Percentiles rank a stretch among this genome's conserved stretches.
These are phyloP conservation scores for Brachionichthys hirsutus DNA, from an alignment of 2,113 vertebrate genomes.

Conservation along the genomic window DNA sequence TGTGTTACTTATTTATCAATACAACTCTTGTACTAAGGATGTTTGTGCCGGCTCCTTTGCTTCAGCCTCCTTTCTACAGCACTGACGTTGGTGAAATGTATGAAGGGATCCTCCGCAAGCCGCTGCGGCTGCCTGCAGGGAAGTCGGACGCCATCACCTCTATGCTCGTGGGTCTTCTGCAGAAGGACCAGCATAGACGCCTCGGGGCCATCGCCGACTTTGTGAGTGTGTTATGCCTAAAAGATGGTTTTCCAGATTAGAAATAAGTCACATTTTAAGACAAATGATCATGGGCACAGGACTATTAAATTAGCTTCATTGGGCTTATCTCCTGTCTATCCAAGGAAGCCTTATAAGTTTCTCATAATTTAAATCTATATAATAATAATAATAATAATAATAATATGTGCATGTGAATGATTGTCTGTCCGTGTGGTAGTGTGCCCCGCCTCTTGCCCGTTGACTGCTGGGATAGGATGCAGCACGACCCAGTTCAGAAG, in stretches of 20 bases:
- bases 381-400: too few relatives aligned
- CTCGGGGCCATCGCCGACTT: slow-evolving; percentile 93
- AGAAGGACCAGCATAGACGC: slow-evolving; percentile 90
- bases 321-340: not conserved
- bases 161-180: slow-evolving; percentile 88
- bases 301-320: not conserved
- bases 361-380: not conserved
- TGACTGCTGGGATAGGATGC: too few relatives aligned
- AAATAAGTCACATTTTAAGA: slow-evolving; percentile 6
- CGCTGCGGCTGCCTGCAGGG: slow-evolving; percentile 86
- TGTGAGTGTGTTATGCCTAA: slow-evolving; percentile 77
- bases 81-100: slow-evolving; percentile 93
- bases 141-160: slow-evolving; percentile 88
- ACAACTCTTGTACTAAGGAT: too few relatives aligned
- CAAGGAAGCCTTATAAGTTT: not conserved
- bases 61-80: slow-evolving; percentile 95
- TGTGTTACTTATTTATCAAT: too few relatives aligned
- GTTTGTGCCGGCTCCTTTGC: not conserved
- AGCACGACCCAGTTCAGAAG: too few relatives aligned
- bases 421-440: too few relatives aligned
- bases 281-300: not conserved
- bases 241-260: slow-evolving; percentile 20
- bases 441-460: too few relatives aligned
- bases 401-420: too few relatives aligned
- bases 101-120: slow-evolving; percentile 90